Evolutionary conservation across 2,113 vertebrate species (phyloP).

Genomic region (Semicossyphus pulcher): DNA sequence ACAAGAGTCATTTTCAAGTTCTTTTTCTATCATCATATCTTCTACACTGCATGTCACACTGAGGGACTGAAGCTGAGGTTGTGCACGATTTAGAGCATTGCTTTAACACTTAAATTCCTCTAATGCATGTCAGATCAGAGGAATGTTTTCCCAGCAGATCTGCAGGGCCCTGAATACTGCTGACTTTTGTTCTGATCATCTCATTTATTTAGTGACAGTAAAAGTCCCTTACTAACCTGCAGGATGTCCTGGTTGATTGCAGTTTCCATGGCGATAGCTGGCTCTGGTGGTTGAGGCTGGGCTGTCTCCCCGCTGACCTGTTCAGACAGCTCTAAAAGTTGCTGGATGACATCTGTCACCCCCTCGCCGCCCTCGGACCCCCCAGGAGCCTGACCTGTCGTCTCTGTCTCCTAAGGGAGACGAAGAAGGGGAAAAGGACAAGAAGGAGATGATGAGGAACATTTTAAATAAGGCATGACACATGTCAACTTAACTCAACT

Average conservation of each 20-base stretch:
- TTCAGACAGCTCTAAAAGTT: constrained; percentile 95
- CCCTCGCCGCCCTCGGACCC: constrained; percentile 87
- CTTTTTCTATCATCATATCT: neutral
- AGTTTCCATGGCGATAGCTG: constrained; percentile 89
- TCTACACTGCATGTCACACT: neutral
- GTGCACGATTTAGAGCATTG: neutral
- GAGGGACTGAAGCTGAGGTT: neutral
- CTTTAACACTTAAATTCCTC: neutral
- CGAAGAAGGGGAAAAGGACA: neutral
- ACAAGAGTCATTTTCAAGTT: neutral
- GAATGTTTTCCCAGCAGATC: neutral
- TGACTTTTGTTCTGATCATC: neutral
- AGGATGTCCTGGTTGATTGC: constrained; percentile 96
- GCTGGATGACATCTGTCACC: constrained; percentile 97
- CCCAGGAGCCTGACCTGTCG: constrained; percentile 62
- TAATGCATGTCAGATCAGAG: neutral
- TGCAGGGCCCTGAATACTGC: neutral
- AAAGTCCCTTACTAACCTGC: constrained; percentile 84
- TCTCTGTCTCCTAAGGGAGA: constrained; percentile 71
- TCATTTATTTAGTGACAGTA: neutral
- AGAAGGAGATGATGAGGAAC: neutral
- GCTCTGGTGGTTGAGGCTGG: constrained; percentile 86
- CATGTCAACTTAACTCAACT: no score
- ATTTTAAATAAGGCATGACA: no score
- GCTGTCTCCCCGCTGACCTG: constrained; percentile 89